Evolutionary conservation across 2,113 vertebrate species (phyloP).

Genomic region (Polypterus senegalus): DNA sequence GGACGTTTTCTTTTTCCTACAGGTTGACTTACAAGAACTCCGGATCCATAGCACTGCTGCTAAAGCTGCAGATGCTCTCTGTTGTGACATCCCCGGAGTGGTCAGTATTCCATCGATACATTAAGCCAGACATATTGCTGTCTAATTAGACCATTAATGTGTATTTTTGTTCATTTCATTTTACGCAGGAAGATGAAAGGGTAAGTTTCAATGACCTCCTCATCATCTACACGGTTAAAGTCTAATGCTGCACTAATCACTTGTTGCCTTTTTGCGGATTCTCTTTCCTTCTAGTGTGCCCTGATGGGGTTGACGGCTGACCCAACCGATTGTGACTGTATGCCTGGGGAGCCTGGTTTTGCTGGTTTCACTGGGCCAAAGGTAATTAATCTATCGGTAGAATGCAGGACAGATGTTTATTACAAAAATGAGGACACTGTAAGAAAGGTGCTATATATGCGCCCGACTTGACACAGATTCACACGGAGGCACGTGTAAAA

Average conservation of each 20-base stretch:
- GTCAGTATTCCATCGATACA: slow-evolving; percentile 4
- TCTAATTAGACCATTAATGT: slow-evolving; percentile 6
- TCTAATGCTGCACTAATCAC: background rate
- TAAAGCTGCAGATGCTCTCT: slow-evolving; percentile 9
- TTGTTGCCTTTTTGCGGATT: background rate
- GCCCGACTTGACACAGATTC: no score
- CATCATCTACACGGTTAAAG: no score
- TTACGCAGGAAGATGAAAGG: slow-evolving; percentile 8
- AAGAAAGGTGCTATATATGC: no score
- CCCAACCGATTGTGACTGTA: slow-evolving; percentile 40
- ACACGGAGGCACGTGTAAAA: no score
- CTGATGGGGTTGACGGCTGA: slow-evolving; percentile 19
- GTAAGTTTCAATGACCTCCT: background rate
- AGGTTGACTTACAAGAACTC: slow-evolving; percentile 18
- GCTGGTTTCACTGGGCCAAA: slow-evolving; percentile 46
- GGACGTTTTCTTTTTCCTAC: background rate
- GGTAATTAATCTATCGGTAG: slow-evolving; percentile 23
- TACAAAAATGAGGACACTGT: no score
- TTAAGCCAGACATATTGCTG: slow-evolving; percentile 7
- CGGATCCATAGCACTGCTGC: slow-evolving; percentile 7
- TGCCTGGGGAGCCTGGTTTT: slow-evolving; percentile 43
- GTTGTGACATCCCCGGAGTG: slow-evolving; percentile 15
- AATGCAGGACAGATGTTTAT: no score
- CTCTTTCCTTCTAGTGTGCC: slow-evolving; percentile 5
- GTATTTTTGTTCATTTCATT: slow-evolving; percentile 15